Conservation (phyloP, 1,140 invertebrate species). For the Drosophila busckii region DNA sequence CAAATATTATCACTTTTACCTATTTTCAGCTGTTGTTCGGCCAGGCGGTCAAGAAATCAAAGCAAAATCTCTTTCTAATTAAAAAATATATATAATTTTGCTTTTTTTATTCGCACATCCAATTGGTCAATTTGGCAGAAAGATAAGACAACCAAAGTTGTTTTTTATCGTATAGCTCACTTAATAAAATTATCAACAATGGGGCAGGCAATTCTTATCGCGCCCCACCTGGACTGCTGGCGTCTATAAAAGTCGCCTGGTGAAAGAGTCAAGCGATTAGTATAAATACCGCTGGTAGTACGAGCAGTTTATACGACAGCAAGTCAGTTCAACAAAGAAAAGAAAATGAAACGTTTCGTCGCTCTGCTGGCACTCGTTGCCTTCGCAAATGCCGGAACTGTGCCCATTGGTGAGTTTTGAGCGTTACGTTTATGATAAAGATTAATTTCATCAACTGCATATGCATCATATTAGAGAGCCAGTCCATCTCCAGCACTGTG, state of each 20-base stretch:
- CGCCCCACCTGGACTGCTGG: slow-evolving; percentile 2
- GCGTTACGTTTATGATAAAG: too few relatives aligned
- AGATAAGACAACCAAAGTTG: slow-evolving; percentile 25
- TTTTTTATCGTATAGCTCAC: slow-evolving; percentile 14
- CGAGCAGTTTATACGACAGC: slow-evolving; percentile 57
- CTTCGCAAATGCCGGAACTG: slow-evolving; percentile 45
- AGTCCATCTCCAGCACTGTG: slow-evolving; percentile 58
- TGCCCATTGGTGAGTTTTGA: slow-evolving; percentile 56
- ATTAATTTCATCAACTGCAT: too few relatives aligned
- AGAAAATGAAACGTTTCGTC: slow-evolving; percentile 52
- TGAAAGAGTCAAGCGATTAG: slow-evolving; percentile 37
- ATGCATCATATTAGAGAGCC: slow-evolving; percentile 17
- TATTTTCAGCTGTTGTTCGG: too few relatives aligned
- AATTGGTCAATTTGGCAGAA: background rate
- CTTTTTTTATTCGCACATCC: too few relatives aligned
- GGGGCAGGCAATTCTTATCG: slow-evolving; percentile 48
- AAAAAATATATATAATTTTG: too few relatives aligned
- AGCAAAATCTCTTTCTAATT: too few relatives aligned
- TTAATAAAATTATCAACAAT: slow-evolving; percentile 24
- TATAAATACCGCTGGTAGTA: slow-evolving; percentile 61
- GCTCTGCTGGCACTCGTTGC: slow-evolving; percentile 62
- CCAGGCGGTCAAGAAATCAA: too few relatives aligned
- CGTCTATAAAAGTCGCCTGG: slow-evolving; percentile 64
- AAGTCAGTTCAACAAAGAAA: slow-evolving; percentile 43
- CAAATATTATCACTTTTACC: too few relatives aligned